These are phyloP conservation scores for Suncus etruscus DNA, from an alignment of 2,113 vertebrate species.

Conservation along the genomic window DNA sequence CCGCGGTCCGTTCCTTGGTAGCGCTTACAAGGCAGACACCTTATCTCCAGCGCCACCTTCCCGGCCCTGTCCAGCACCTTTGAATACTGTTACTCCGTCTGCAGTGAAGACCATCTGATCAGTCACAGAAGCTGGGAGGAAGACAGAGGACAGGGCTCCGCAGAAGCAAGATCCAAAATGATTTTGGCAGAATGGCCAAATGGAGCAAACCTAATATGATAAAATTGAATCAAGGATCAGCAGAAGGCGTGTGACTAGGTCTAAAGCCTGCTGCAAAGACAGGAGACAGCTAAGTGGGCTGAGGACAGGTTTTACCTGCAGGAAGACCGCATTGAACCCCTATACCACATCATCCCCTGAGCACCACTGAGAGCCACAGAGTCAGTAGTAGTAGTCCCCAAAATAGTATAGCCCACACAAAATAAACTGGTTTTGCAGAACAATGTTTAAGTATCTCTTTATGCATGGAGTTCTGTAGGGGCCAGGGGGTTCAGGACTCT, in stretches of 20 bases:
- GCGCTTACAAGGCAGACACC: too few species aligned
- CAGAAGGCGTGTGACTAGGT: background rate
- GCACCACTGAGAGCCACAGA: too few species aligned
- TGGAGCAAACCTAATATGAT: constrained; percentile 61
- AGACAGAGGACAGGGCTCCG: background rate
- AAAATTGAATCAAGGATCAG: constrained; percentile 52
- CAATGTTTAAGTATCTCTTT: background rate
- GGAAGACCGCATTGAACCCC: too few species aligned
- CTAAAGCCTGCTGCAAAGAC: background rate
- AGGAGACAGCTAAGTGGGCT: too few species aligned
- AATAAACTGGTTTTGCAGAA: background rate
- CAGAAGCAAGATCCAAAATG: constrained; percentile 70
- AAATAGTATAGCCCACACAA: too few species aligned
- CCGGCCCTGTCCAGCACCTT: constrained; percentile 29
- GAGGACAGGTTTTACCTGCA: too few species aligned
- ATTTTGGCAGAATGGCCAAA: constrained; percentile 70
- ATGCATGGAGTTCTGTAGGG: background rate
- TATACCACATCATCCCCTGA: too few species aligned
- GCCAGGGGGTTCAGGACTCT: background rate
- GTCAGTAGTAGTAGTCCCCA: too few species aligned
- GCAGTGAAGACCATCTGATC: constrained; percentile 69
- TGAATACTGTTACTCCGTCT: background rate
- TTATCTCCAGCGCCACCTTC: too few species aligned
- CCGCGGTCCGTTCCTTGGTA: too few species aligned
- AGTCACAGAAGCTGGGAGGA: background rate